Evolutionary conservation across 1,140 invertebrate genomes (phyloP), one percentile per base, ranked within the genome.

Genomic region (Heliothis subflexa): DNA sequence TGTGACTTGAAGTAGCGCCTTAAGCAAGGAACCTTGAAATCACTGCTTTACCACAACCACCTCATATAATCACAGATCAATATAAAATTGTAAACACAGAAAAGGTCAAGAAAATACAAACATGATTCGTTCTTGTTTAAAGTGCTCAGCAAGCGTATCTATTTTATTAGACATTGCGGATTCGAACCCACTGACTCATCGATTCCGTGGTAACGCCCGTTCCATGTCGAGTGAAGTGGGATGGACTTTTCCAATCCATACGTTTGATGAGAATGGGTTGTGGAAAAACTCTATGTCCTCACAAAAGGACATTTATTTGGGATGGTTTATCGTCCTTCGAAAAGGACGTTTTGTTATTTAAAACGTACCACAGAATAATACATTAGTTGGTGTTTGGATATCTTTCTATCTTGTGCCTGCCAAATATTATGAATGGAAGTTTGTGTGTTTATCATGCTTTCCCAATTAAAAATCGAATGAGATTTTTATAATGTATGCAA

Each of bases 121-220:
- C 50, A 64, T 13, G 33, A 7, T 55, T 21, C 49, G 2, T 2
- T 18, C 47, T 77, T 50, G 16, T 55, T 75, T 66, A 25, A 68
- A 78, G 33, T 70, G 33, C 75, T 78, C 49, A 45, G 28, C 10
- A 74, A 79, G 61, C 40, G 78, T 68, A 79, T 79, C 61, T 64
- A 64, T 79, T 79, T 79, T 79, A 79, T 79, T 79, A 79, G 78
- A 68, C 57, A 33, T 33, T 52, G 71, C 71, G 52, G 50, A 74
- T 55, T 73, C 33, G 59, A 73, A 54, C 59, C 68, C 61, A 57
- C 81, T 79, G 78, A 82, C 66, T 82, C 81, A 82, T 82, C 81
- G 61, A 71, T 73, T 62, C 57, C 55, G 28, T 47, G 68, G 79
- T 80, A 52, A 79, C 81, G 81, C 81, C 81, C 81, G 64, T 82